Base-by-base conservation (phyloP, 2,888 invertebrate genomes). In the Thereva nobilitata region DNA sequence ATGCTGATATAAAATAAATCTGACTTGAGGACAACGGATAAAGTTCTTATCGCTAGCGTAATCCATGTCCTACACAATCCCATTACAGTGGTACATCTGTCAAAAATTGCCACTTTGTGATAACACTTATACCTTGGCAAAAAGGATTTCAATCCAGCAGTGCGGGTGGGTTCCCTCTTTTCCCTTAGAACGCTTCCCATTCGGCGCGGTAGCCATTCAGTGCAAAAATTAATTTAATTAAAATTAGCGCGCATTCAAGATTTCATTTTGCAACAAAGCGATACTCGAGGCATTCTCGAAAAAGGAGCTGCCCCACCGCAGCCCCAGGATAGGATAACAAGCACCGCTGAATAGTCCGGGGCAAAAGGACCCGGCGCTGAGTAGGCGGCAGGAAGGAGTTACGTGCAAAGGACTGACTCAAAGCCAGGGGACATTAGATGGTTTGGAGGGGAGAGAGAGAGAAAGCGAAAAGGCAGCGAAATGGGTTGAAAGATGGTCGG, bases 191-290 rank as follows among this genome's bases (percentile, higher is more conserved):
- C 6, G 23, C 8, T 5, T n/a, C 56, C 23, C 23, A 23, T 23
- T 23, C 23, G 23, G 23, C 23, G 23, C 23, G 23, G 23, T 59
- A 59, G 10, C 37, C 47, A 47, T 47, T 47, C 47, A 47, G 45
- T 47, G 41, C 40, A 61, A 49, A 49, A 61, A 61, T 50, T 50
- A 50, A 40, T 61, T 61, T 61, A 61, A 61, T 49, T 61, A 61
- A 61, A 61, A 61, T 61, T 61, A 61, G 61, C 61, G 34, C 61
- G 38, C 23, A 61, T 40, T 38, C 38, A 37, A 35, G 37, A 49
- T 61, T 50, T 49, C 35, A 34, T 61, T 38, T 41, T 40, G 61
- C 41, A 45, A 61, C 61, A 23, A 61, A 41, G 41, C 41, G 7
- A 50, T 61, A 34, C 41, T 40, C 41, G 50, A 61, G 50, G 61